Base-by-base conservation (phyloP, 2,113 vertebrate genomes). In the Sisor rabdophorus region DNA sequence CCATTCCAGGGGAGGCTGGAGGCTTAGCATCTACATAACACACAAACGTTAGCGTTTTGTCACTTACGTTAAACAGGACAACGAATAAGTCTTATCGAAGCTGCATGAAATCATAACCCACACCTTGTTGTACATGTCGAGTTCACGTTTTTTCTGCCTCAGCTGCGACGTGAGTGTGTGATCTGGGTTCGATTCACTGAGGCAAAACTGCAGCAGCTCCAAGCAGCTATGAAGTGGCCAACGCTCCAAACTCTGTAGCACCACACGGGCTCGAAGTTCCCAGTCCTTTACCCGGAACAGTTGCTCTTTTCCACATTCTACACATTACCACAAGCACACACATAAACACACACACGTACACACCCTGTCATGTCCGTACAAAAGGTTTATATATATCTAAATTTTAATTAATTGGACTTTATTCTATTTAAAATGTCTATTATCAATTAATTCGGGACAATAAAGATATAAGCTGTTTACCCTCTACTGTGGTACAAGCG, bases 131-230 rank as follows among this genome's bases (percentile, higher is more conserved):
- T 98, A 99, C 79, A 98, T 85, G 55, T 85, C 88, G 53, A 99
- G 89, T 75, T 99, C 95, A 1, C 83, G 90, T 80, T 87, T 93
- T 83, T 89, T 95, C 70, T 86, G 89, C 83, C 89, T 89, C 4
- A 99, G 84, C 58, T 91, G 86, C 1, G 71, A 81, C 71, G 88
- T 92, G 2, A 96, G 88, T 0, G 84, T 86, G 16, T 75, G 79
- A 20, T 89, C 86, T 15, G 93, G 83, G 52, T 63, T 56, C 0
- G 74, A 54, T 69, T 95, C 94, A 79, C 92, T 94, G 67, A 95
- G 86, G 86, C 97, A 98, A 36, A 95, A 97, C 60, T 92, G 89
- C 16, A 99, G 87, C 82, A 98, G 90, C 84, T 98, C 95, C 80
- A 94, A 87, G 75, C 92, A 95, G 22, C 88, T 86, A 0, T 93